phyloP scores from a whole-genome alignment of 2,113 vertebrate genomes.

The Perca schrenkii region DNA sequence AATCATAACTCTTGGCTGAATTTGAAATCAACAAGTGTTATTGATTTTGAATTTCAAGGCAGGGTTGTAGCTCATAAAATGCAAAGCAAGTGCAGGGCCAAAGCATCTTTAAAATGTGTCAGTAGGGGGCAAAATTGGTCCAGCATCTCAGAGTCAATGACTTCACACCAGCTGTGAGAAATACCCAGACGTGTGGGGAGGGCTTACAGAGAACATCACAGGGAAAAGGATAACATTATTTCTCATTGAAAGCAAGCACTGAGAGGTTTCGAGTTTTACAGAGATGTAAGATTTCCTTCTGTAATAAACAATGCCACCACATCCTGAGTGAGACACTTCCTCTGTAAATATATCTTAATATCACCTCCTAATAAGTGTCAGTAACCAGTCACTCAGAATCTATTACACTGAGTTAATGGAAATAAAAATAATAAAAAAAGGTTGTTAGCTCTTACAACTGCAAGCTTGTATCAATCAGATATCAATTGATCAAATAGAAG shows the following conservation, averaged over 20 bases:
- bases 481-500: not conserved
- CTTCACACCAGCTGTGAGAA: conserved; percentile 49
- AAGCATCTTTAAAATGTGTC: conserved; percentile 57
- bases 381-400: not conserved
- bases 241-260: conserved; percentile 9
- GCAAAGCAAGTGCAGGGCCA: conserved; percentile 14
- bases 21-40: not conserved
- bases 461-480: not conserved
- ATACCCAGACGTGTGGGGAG: conserved; percentile 2
- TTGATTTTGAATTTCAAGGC: conserved; percentile 22
- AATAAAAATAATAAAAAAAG: not conserved
- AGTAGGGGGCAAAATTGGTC: conserved; percentile 80
- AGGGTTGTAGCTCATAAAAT: conserved; percentile 4
- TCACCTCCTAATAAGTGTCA: not conserved
- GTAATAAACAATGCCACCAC: conserved; percentile 2
- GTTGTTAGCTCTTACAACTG: not conserved
- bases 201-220: conserved; percentile 7
- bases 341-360: not conserved
- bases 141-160: conserved; percentile 57
- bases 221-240: conserved; percentile 21
- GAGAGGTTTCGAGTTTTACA: not conserved
- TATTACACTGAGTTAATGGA: not conserved
- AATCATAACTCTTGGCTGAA: not conserved
- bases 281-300: not conserved
- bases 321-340: conserved; percentile 7